Percentiles rank a stretch among this genome's conserved stretches.
phyloP scores from a whole-genome alignment of 37 sponge, comb jelly and placozoan species.

The Petrosia ficiformis region DNA sequence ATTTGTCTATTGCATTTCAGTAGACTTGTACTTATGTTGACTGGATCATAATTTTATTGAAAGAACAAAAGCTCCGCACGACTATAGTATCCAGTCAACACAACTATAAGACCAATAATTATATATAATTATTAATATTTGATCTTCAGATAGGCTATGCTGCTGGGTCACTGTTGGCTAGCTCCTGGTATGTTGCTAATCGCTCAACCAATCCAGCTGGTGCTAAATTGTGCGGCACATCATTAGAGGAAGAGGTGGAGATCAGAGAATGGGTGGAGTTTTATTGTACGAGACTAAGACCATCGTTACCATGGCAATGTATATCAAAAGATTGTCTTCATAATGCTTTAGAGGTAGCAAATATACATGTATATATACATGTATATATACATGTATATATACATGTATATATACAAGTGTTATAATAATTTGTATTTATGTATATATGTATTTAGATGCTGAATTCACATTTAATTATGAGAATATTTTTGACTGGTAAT shows the following conservation, averaged over 20 bases:
- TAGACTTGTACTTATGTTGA: too few species aligned
- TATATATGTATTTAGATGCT: neutral
- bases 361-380: neutral
- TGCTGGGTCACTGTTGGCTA: neutral
- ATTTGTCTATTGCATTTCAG: too few species aligned
- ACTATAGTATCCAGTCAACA: too few species aligned
- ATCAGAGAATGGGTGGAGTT: slow-evolving; percentile 55
- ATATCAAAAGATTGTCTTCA: neutral
- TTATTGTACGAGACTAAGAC: slow-evolving; percentile 22
- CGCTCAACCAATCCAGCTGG: neutral
- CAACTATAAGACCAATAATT: too few species aligned
- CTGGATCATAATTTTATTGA: too few species aligned
- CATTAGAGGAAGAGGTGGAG: slow-evolving; percentile 11
- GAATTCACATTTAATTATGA: neutral
- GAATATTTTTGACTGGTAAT: neutral
- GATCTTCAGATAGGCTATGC: neutral
- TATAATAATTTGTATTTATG: neutral
- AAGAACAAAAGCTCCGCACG: too few species aligned
- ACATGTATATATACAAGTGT: neutral
- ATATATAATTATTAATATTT: neutral
- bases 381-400: neutral
- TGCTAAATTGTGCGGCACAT: neutral
- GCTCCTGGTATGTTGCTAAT: neutral
- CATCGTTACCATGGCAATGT: slow-evolving; percentile 29
- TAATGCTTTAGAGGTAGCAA: neutral